Base-by-base conservation (phyloP, 92 coral and sea anemone species). In the Zoanthus gigantus region DNA sequence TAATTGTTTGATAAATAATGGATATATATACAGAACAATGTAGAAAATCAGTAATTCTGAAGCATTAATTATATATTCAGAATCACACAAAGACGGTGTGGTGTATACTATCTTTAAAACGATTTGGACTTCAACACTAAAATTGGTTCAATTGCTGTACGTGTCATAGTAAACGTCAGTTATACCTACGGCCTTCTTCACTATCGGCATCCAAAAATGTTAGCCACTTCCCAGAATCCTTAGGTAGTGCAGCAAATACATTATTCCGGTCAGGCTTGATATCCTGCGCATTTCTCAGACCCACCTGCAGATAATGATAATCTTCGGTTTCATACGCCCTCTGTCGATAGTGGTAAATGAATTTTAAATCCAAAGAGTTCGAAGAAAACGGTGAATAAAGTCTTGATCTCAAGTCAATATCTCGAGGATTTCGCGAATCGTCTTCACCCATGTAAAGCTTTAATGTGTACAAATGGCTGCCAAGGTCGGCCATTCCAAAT, bases 171-270 rank as follows among this genome's bases (percentile, higher is more conserved):
- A 10, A 54, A 54, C 12, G 60, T 54, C 60, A 54, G 60, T 54
- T 54, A 54, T 10, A 54, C 60, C 15, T 54, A 37, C 45, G 57
- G 6, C 85, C 85, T 53, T 65, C 73, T 80, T 80, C 85, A 45
- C 37, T 37, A 65, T 60, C 45, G 45, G 85, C 85, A 80, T 80
- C 85, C 85, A 80, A 80, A 23, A 63, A 80, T 17, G 85, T 80
- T 69, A 80, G 45, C 85, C 85, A 80, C 42, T 80, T 80, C 42
- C 85, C 85, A 61, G 56, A 80, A 7, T 80, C 85, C 74, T 80
- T 65, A 17, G 85, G 74, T 10, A 80, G 61, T 2, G 73, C 74
- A 12, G 56, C 85, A 46, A 65, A 80, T 44, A 80, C 74, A 65
- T 56, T 37, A 34, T 80, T 80, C 9, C 56, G 74, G 73, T 80